Conservation (phyloP, 2,888 invertebrate species). For the Minunthozetes semirufus region DNA sequence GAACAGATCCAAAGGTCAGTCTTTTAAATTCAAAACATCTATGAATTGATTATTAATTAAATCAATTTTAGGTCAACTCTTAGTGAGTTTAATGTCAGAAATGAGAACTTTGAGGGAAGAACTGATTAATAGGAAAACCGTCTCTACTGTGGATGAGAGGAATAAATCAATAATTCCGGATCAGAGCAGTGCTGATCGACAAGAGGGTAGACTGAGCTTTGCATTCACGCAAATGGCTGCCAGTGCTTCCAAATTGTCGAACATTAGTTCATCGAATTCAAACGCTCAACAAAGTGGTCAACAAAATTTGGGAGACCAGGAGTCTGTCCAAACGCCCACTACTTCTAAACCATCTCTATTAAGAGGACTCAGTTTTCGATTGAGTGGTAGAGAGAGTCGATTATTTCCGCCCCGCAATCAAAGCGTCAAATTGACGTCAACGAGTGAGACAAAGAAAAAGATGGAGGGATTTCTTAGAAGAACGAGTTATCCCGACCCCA, state of each 20-base stretch:
- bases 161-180: conserved; percentile 36
- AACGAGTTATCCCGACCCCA: conserved; percentile 40
- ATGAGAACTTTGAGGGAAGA: conserved; percentile 60
- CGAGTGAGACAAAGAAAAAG: conserved; percentile 8
- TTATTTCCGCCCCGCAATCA: conserved; percentile 26
- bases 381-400: conserved; percentile 19
- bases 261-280: conserved; percentile 32
- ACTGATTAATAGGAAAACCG: conserved; percentile 28
- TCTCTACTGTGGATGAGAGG: conserved; percentile 24
- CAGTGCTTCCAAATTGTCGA: conserved; percentile 30
- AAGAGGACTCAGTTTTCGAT: conserved; percentile 36
- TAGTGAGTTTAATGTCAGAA: conserved; percentile 78
- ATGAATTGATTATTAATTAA: not conserved
- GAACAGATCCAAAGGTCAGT: conserved; percentile 74
- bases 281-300: conserved; percentile 20
- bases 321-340: conserved; percentile 3
- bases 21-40: conserved; percentile 48
- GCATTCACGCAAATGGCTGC: conserved; percentile 33
- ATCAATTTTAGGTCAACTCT: conserved; percentile 58
- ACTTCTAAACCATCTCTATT: conserved; percentile 28
- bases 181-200: conserved; percentile 36
- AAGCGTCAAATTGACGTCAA: conserved; percentile 32
- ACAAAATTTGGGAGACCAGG: not conserved
- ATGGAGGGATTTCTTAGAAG: conserved; percentile 26
- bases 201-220: conserved; percentile 35